Conservation (phyloP, 2,888 invertebrate species). For the Alloplasta piceator region DNA sequence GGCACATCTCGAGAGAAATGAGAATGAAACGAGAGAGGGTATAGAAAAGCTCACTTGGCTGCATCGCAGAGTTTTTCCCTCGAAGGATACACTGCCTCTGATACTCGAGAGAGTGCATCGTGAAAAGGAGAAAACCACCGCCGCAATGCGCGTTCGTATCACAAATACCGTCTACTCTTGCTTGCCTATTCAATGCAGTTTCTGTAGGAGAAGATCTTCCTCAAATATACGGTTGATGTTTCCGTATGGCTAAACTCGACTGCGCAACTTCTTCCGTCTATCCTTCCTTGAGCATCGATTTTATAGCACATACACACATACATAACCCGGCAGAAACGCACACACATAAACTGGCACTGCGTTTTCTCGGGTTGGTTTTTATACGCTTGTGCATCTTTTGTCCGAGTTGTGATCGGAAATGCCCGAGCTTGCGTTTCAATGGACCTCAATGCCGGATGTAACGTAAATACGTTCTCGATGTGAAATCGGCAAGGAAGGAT, state of each 20-base stretch:
- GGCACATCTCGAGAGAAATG: slow-evolving; percentile 15
- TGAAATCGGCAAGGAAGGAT: background rate
- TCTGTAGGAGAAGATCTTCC: slow-evolving; percentile 37
- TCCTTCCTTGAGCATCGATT: slow-evolving; percentile 19
- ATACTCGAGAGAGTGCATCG: background rate
- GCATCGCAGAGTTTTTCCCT: slow-evolving; percentile 21
- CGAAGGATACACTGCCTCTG: slow-evolving; percentile 5
- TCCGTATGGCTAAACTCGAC: slow-evolving; percentile 51
- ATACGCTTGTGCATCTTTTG: slow-evolving; percentile 5
- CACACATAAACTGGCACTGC: background rate
- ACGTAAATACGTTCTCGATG: slow-evolving; percentile 6
- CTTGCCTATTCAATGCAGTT: slow-evolving; percentile 47
- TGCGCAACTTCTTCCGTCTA: slow-evolving; percentile 30
- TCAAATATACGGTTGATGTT: slow-evolving; percentile 54
- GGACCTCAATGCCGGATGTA: slow-evolving; percentile 29
- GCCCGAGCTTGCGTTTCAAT: slow-evolving; percentile 20
- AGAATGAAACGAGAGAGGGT: slow-evolving; percentile 10
- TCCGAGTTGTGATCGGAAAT: slow-evolving; percentile 29
- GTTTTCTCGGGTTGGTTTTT: slow-evolving; percentile 1
- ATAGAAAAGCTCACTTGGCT: slow-evolving; percentile 41
- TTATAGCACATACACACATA: background rate
- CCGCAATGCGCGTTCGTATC: slow-evolving; percentile 12
- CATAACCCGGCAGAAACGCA: background rate
- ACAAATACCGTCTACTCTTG: slow-evolving; percentile 20
- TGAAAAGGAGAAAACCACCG: slow-evolving; percentile 26